Evolutionary conservation across 2,113 vertebrate species (phyloP).

Genomic region (Grammatotria lemairii): DNA sequence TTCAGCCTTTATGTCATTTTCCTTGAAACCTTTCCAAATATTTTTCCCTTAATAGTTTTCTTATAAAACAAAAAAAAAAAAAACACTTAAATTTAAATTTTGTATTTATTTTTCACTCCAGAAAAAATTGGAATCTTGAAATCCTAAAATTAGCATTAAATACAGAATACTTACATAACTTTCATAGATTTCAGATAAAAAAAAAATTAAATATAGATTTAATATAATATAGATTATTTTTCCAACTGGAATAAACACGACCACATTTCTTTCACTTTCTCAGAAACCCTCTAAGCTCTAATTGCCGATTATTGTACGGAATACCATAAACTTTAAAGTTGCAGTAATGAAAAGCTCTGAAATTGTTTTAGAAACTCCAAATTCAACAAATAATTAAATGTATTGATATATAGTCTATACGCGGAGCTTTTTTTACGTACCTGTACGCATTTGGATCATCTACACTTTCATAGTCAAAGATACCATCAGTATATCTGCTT

Average conservation of each 20-base stretch:
- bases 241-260: background rate
- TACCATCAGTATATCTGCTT: constrained; percentile 70
- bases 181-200: background rate
- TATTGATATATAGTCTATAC: background rate
- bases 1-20: background rate
- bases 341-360: background rate
- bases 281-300: background rate
- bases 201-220: background rate
- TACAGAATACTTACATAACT: background rate
- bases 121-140: background rate
- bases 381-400: background rate
- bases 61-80: background rate
- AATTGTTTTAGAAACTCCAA: background rate
- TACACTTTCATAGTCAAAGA: background rate
- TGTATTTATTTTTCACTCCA: background rate
- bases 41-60: background rate
- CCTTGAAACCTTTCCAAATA: background rate
- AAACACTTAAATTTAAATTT: background rate
- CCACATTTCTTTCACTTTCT: background rate
- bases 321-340: background rate
- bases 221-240: background rate
- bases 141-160: background rate
- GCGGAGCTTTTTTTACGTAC: constrained; percentile 14
- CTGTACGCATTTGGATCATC: background rate
- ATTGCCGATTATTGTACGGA: fast-evolving